Conservation (phyloP, 2,888 invertebrate species). For the Bursaphelenchus okinawaensis region DNA sequence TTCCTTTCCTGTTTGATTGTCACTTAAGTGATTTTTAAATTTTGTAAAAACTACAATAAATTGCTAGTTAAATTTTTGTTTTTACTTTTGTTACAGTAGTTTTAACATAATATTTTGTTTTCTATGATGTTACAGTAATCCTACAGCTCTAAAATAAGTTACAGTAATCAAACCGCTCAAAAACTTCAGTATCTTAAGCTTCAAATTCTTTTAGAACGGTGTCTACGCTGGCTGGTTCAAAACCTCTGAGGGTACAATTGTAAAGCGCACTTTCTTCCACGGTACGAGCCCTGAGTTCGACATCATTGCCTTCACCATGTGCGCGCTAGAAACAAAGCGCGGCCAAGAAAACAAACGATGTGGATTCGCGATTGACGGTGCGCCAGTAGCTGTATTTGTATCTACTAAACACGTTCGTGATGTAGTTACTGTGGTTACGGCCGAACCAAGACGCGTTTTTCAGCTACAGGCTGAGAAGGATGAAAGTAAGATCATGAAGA, state of each 20-base stretch:
- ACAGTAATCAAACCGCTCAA: too few species aligned
- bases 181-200: too few species aligned
- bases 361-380: constrained; percentile 10
- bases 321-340: constrained; percentile 32
- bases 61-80: too few species aligned
- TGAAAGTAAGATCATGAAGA: neutral
- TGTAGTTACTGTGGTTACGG: neutral
- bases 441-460: neutral
- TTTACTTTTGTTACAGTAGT: too few species aligned
- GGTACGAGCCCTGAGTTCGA: constrained; percentile 49
- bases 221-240: constrained; percentile 14
- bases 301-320: constrained; percentile 45
- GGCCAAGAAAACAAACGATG: neutral
- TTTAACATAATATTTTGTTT: too few species aligned
- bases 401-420: constrained; percentile 1
- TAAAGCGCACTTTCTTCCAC: constrained; percentile 39
- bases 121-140: too few species aligned
- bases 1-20: too few species aligned
- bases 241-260: constrained; percentile 5
- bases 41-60: too few species aligned
- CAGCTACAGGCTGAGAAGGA: neutral
- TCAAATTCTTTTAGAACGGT: constrained; percentile 3
- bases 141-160: too few species aligned
- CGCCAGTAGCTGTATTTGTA: constrained; percentile 5
- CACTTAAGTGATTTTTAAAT: too few species aligned